phyloP scores from a whole-genome alignment of 2,113 vertebrate genomes.

The Sciurus niger region DNA sequence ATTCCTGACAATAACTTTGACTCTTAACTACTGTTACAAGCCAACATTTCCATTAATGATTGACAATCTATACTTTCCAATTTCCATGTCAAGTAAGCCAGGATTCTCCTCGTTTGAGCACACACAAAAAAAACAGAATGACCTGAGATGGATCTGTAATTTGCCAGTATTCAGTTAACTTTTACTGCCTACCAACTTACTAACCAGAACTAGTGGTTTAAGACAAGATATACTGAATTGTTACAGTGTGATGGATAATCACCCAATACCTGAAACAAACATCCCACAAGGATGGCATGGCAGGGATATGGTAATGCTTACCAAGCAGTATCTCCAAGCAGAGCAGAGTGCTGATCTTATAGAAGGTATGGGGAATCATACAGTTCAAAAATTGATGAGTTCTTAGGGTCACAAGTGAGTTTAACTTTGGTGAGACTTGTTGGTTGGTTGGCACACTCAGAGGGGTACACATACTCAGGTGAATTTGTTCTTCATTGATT shows the following conservation, averaged over 20 bases:
- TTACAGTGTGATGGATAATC: neutral
- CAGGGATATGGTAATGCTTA: neutral
- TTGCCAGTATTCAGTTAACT: neutral
- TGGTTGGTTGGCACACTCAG: neutral
- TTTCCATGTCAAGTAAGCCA: neutral
- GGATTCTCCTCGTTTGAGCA: neutral
- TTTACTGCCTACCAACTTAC: neutral
- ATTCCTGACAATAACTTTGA: neutral
- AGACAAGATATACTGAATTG: neutral
- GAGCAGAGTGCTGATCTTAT: neutral
- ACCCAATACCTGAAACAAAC: neutral
- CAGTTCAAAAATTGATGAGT: neutral
- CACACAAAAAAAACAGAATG: neutral
- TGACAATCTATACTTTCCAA: neutral
- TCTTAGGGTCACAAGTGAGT: neutral
- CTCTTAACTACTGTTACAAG: neutral
- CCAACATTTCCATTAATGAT: neutral
- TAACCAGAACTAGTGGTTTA: neutral
- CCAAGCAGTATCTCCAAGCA: neutral
- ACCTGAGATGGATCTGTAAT: neutral
- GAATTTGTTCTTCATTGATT: neutral
- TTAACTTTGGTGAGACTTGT: neutral
- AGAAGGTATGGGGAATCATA: neutral
- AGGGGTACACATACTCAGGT: neutral
- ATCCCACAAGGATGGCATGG: neutral